Evolutionary conservation across 2,888 invertebrate genomes (phyloP).

Genomic region (Pasiphila rectangulata): DNA sequence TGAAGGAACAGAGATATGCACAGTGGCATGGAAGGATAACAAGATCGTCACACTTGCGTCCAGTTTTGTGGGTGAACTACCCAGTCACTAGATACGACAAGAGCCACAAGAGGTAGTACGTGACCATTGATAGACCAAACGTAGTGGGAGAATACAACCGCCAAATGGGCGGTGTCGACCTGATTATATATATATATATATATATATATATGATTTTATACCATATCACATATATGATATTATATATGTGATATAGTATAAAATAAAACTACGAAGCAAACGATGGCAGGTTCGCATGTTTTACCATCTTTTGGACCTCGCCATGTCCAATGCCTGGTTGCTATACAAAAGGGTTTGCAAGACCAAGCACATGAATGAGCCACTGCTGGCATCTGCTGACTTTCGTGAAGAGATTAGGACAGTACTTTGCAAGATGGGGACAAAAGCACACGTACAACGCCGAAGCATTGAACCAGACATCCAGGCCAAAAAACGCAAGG

Average conservation of each 20-base stretch:
- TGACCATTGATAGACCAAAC: neutral
- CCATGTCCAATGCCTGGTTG: slow-evolving; percentile 40
- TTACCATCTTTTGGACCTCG: slow-evolving; percentile 41
- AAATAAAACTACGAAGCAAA: slow-evolving; percentile 8
- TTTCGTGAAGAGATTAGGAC: too few species aligned
- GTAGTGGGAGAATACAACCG: slow-evolving; percentile 29
- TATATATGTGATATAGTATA: neutral
- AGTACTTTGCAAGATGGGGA: too few species aligned
- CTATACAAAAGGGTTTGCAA: slow-evolving; percentile 25
- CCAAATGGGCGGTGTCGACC: slow-evolving; percentile 35
- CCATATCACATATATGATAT: neutral
- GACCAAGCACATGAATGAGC: too few species aligned
- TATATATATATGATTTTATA: too few species aligned
- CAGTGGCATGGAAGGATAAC: slow-evolving; percentile 44
- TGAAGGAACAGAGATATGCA: slow-evolving; percentile 34
- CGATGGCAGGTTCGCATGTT: slow-evolving; percentile 40
- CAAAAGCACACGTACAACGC: too few species aligned
- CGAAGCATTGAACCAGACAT: too few species aligned
- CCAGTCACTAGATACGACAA: neutral
- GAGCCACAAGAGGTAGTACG: neutral
- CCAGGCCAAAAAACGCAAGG: too few species aligned
- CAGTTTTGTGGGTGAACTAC: too few species aligned
- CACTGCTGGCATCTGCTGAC: too few species aligned
- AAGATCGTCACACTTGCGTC: slow-evolving; percentile 16
- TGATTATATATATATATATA: too few species aligned